Base-by-base conservation (phyloP, 2,888 invertebrate genomes). In the Drosophila yooni region DNA sequence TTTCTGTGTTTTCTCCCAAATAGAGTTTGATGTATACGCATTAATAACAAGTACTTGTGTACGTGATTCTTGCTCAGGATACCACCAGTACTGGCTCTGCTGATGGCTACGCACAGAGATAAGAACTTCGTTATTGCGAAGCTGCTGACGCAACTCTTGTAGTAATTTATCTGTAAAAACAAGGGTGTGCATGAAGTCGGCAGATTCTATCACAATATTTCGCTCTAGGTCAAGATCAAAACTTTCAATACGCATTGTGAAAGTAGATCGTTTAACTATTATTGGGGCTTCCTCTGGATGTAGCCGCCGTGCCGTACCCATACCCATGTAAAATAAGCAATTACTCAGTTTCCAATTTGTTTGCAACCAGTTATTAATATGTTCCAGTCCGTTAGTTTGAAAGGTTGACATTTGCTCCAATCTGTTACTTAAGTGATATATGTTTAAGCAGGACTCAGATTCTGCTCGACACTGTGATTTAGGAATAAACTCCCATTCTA, bases 11-110 rank as follows among this genome's bases (percentile, higher is more conserved):
- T 69, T 74, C 21, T 72, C 46, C 65, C 71, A 71, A 46, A 74
- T 61, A 1, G 27, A 15, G 34, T 58, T 65, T 6, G 51, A 15
- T 5, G 79, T 72, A 46, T 76, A 80, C 2, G 62, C 74, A 40
- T 80, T 80, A 7, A 80, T 71, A 10, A 74, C 80, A n/a, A 80
- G 57, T 0, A 79, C 76, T 21, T 79, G 76, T 0, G 80, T 74
- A 2, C 69, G 60, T 13, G 80, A 79, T 11, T 79, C 76, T 50
- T 76, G 79, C 15, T 80, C 74, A 1, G 80, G 80, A 29, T 79
- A 80, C 74, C 79, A 80, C 80, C 80, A 80, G 50, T 79, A 80
- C 27, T 71, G 76, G 29, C 52, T 79, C 31, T 72, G 67, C 51
- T 72, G 76, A 33, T 79, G 79, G 36, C 80, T 80, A 2, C 76